Base-by-base conservation (phyloP, 2,797 vertebrate genomes). In the Calcarius lapponicus region DNA sequence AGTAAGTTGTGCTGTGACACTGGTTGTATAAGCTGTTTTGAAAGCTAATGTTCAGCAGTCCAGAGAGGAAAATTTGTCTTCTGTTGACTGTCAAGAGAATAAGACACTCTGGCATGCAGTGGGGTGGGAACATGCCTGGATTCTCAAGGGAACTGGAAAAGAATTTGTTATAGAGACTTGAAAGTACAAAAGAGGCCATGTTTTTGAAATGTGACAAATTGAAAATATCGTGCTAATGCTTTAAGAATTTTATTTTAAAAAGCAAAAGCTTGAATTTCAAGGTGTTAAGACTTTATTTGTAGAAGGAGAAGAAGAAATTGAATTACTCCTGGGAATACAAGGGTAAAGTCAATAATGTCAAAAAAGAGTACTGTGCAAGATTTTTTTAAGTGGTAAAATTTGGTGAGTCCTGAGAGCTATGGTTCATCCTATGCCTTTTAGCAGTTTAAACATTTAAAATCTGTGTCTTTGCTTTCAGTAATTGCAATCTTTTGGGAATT, bases 131-230 rank as follows among this genome's bases (percentile, higher is more conserved):
- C 57, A 54, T 88, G 75, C n/a, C 57, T 83, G 75, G 38, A 62
- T 93, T 90, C 85, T 67, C 75, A 80, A 90, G 79, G 76, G 93
- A 93, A 64, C 42, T 48, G 67, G 28, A 70, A 45, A 89, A 42
- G 45, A 92, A 57, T 95, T 91, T 90, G 26, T 90, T 80, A 31
- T 1, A 72, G 42, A 85, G n/a, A 31, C 53, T 57, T 66, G 71
- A 43, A 89, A 82, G 34, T 53, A 71, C 8, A 53, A 53, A 88
- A 51, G 26, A 47, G 28, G 10, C 69, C 3, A 28, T 34, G 4
- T 86, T 93, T 84, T 82, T 66, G 26, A 89, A 92, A 82, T 31
- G 16, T 38, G 29, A 20, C 20, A 73, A 71, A 76, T 38, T 40
- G 16, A 58, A 91, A 83, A 57, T 73, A 74, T 61, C 0, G 0